Evolutionary conservation across 2,113 vertebrate species (phyloP).

Genomic region (Sapajus apella): DNA sequence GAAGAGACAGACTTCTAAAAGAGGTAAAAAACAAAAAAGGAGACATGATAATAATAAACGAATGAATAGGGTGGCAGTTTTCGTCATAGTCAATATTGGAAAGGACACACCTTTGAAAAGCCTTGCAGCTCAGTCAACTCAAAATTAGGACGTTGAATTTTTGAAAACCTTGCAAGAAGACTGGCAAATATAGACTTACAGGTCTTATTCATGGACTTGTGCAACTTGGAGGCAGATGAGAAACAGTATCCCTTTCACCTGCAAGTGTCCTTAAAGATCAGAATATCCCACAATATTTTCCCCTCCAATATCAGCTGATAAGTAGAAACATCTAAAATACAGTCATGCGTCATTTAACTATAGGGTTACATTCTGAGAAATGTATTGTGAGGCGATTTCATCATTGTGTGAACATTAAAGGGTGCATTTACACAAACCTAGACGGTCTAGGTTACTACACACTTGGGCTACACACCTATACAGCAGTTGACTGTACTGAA

Average conservation of each 20-base stretch:
- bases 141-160: neutral
- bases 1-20: neutral
- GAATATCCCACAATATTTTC: neutral
- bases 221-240: accelerated
- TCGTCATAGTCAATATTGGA: too few relatives aligned
- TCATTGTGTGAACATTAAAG: neutral
- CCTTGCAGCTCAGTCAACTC: too few relatives aligned
- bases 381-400: neutral
- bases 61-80: neutral
- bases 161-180: too few relatives aligned
- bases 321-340: neutral
- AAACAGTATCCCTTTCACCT: accelerated
- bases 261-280: neutral
- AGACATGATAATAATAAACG: neutral
- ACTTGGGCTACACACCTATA: neutral
- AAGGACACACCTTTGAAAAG: neutral
- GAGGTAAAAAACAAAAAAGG: neutral
- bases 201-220: accelerated
- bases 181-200: accelerated
- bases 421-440: neutral
- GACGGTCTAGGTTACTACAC: neutral
- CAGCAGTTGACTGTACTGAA: neutral
- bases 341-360: neutral
- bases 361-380: neutral
- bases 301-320: neutral